Evolutionary conservation across 2,113 vertebrate species (phyloP).

Genomic region (Lasiurus borealis): DNA sequence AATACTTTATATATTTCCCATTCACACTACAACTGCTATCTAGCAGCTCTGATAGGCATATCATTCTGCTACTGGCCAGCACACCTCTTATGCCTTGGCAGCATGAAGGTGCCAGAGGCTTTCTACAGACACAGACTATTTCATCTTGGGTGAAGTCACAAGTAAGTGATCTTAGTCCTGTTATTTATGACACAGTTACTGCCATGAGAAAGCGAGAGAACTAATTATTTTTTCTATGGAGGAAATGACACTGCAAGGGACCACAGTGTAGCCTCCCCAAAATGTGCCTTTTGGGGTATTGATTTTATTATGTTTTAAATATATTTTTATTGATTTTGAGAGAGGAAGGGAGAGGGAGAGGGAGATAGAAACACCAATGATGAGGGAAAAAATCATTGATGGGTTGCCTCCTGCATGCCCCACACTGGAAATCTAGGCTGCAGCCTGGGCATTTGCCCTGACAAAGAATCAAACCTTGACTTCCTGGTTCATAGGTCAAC

Average conservation of each 20-base stretch:
- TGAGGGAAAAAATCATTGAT: too few relatives aligned
- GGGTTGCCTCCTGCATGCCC: too few relatives aligned
- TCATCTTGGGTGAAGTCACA: background rate
- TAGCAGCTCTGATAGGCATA: background rate
- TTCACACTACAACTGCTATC: slow-evolving; percentile 68
- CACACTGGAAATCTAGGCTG: too few relatives aligned
- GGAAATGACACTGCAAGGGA: background rate
- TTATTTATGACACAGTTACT: background rate
- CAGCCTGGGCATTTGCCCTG: too few relatives aligned
- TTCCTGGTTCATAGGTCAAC: too few relatives aligned
- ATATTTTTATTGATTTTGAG: too few relatives aligned
- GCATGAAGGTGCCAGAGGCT: background rate
- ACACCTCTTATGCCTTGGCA: background rate
- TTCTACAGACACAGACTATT: background rate
- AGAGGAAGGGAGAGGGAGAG: too few relatives aligned
- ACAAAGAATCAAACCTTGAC: too few relatives aligned
- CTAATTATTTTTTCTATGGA: background rate
- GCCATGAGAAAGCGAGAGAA: background rate
- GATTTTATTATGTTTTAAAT: background rate
- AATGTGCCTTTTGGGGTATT: background rate
- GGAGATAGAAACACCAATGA: too few relatives aligned
- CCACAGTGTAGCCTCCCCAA: background rate
- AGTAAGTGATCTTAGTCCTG: background rate
- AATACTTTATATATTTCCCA: slow-evolving; percentile 63
- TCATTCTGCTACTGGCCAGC: background rate